phyloP scores from a whole-genome alignment of 2,113 vertebrate species.

The Hyla sarda region DNA sequence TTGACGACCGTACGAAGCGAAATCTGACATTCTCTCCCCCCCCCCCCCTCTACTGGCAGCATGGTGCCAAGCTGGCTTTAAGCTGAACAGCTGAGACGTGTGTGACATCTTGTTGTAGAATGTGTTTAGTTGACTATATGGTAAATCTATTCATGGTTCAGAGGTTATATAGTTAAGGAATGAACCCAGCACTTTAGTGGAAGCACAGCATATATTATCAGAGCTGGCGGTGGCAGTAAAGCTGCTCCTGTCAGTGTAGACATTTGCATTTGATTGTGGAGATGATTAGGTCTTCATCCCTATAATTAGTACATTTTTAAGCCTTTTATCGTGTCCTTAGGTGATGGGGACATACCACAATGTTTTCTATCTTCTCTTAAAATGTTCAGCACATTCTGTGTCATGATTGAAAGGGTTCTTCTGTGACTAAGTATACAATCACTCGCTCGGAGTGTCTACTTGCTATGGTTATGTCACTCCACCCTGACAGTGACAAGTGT shows the following conservation, averaged over 20 bases:
- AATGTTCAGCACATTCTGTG: no score
- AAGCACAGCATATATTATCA: neutral
- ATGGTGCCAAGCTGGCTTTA: no score
- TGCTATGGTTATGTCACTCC: neutral
- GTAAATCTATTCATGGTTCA: neutral
- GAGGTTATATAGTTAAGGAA: neutral
- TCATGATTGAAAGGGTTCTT: neutral
- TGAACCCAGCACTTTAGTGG: neutral
- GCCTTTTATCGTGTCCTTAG: neutral
- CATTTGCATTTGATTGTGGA: neutral
- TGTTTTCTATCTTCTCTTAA: no score
- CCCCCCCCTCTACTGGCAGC: no score
- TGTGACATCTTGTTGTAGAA: neutral
- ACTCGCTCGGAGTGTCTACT: neutral
- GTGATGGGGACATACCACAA: neutral
- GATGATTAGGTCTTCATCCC: neutral
- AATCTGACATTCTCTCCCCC: no score
- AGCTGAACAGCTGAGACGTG: neutral
- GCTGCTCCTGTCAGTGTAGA: neutral
- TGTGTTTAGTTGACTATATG: neutral
- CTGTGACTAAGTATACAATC: neutral
- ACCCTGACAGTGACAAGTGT: slow-evolving; percentile 10
- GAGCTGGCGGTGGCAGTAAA: neutral
- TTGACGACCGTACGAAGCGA: no score
- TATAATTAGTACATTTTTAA: neutral